Conservation (phyloP, 2,113 vertebrate genomes). For the Helogale parvula region DNA sequence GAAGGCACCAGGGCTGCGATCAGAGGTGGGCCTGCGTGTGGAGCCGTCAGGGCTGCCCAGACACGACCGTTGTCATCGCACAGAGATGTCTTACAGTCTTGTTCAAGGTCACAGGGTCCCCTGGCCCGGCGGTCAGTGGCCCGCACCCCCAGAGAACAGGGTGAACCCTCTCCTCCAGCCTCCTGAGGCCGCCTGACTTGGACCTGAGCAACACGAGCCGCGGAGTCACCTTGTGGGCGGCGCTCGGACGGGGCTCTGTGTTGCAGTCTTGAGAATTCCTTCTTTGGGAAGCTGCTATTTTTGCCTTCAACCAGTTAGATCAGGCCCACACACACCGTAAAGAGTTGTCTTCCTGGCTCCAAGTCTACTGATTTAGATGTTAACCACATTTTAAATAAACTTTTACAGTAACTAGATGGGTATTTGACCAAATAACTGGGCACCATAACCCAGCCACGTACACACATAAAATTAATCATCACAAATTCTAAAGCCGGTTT, state of each 20-base stretch:
- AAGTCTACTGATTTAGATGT: neutral
- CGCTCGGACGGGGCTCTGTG: neutral
- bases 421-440: neutral
- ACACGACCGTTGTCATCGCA: neutral
- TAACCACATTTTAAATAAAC: neutral
- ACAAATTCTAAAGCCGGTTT: neutral
- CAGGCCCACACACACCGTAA: neutral
- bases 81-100: fast-evolving
- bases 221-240: too few species aligned
- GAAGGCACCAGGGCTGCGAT: fast-evolving
- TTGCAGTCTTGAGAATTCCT: neutral
- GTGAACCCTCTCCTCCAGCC: neutral
- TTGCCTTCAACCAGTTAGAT: neutral
- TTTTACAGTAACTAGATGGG: neutral
- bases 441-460: too few species aligned
- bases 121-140: neutral
- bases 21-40: neutral
- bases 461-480: too few species aligned
- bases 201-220: neutral
- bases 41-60: neutral
- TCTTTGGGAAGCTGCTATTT: too few species aligned
- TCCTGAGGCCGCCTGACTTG: fast-evolving
- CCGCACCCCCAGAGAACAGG: fast-evolving
- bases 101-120: too few species aligned
- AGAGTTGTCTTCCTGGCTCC: neutral